A percentile compares a stretch with the other conserved stretches of the same genome.
phyloP scores from a whole-genome alignment of 92 coral and sea anemone genomes.

The Epizoanthus rinbou region DNA sequence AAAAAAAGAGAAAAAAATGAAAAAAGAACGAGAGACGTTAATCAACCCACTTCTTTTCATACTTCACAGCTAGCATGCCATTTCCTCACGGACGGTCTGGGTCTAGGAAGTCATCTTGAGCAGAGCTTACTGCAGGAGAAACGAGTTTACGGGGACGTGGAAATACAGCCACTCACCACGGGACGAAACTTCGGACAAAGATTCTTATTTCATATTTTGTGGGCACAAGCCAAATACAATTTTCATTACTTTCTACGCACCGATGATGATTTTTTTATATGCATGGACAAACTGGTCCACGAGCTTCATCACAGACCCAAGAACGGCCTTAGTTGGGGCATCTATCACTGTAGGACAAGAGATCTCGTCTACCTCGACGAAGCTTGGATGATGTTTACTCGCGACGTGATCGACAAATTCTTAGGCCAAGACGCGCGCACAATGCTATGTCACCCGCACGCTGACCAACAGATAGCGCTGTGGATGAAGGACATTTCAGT shows the following conservation, averaged over 20 bases:
- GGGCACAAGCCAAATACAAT: slow-evolving; percentile 53
- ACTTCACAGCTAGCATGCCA: slow-evolving; percentile 23
- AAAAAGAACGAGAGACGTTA: no score
- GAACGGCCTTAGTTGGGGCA: slow-evolving; percentile 49
- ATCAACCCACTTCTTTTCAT: no score
- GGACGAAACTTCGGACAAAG: slow-evolving; percentile 54
- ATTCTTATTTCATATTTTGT: slow-evolving; percentile 47
- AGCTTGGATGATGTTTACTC: slow-evolving; percentile 47
- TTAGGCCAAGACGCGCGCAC: slow-evolving; percentile 33
- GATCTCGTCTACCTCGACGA: slow-evolving; percentile 52
- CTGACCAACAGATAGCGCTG: slow-evolving; percentile 55
- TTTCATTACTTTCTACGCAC: slow-evolving; percentile 50
- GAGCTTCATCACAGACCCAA: slow-evolving; percentile 48
- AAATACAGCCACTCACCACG: slow-evolving; percentile 18
- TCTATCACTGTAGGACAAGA: slow-evolving; percentile 34
- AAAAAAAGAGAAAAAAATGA: no score
- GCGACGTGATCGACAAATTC: slow-evolving; percentile 40
- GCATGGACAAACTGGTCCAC: slow-evolving; percentile 42
- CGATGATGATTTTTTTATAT: slow-evolving; percentile 59
- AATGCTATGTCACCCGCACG: slow-evolving; percentile 57
- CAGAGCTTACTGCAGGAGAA: neutral
- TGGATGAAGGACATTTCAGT: slow-evolving; percentile 54
- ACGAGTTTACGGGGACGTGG: neutral
- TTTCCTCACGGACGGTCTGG: slow-evolving; percentile 35
- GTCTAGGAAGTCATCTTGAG: neutral